Evolutionary conservation across 2,113 vertebrate genomes (phyloP), one percentile per base, ranked within the genome.

Genomic region (Suricata suricatta): DNA sequence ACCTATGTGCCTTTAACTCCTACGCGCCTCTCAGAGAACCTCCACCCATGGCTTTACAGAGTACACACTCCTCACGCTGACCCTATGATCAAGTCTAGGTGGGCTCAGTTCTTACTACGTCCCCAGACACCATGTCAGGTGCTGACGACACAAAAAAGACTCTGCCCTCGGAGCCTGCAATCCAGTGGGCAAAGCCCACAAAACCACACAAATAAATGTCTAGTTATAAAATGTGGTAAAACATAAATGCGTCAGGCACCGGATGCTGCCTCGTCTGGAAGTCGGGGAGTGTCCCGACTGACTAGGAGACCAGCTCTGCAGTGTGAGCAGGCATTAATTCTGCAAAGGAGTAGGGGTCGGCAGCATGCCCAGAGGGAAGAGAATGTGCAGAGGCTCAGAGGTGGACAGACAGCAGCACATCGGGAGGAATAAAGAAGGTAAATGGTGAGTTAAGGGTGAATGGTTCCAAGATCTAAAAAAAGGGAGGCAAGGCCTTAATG

Each of bases 21-120:
- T 10, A 13, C 0, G 0, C 8, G 41, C 7, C 57, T 16, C 27
- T 15, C 19, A 15, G 1, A 7, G 13, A 4, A 5, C 33, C 35
- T 81, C 14, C 50, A 47, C 68, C 15, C 2, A 0, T 1, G 19
- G 13, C 8, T 86, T 82, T 41, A 23, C 21, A 16, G 0, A 54
- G 57, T 17, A n/a, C 35, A 76, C 12, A 38, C 12, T 27, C 50
- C 50, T 0, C 5, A n/a, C 4, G 47, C 27, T 72, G 72, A 35
- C 50, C 60, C 4, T 38, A 33, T 15, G 35, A 21, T 16, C 69
- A 69, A 63, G 64, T 12, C 41, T 44, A 57, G 41, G 77, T 2
- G 21, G 47, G 27, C 50, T 87, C 50, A 12, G 60, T 27, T 12
- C 25, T 82, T 12, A n/a, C 68, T 44, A 3, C 2, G 3, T 47